Evolutionary conservation across 2,797 vertebrate genomes (phyloP), one percentile per base, ranked within the genome.

Genomic region (Zenarchopterus dispar): DNA sequence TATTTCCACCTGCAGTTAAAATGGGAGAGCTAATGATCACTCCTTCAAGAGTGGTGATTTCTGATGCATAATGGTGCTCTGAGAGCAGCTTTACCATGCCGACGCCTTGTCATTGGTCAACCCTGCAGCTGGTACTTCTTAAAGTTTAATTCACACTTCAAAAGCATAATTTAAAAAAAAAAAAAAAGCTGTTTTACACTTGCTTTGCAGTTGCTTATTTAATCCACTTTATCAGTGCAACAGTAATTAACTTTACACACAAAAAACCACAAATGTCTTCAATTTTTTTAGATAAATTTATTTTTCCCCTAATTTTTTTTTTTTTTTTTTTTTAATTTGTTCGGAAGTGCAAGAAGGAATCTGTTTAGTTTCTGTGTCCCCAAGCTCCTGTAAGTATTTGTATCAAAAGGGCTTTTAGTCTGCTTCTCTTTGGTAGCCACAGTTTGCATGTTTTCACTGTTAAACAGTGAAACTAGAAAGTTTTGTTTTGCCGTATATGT

Each of bases 401-500:
- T 46, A 42, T 0, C 22, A 36, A 63, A 68, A 39, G 53, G 58
- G 56, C 44, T 42, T 16, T 72, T 55, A 16, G 13, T 54, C 50
- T 66, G 19, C 56, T 66, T 45, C 0, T 70, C 23, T 49, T 67
- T 49, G 64, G 69, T 64, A 64, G 49, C 49, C 56, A 41, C 19
- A 52, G 51, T 64, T 46, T 74, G 62, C n/a, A 31, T 75, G 19
- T 39, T 39, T 39, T 39, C 36, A 39, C 36, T 15, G 36, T 39
- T 39, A 39, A 39, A 39, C 36, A 39, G 36, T 39, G 13, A 67
- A 60, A 48, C 21, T 28, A 36, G 41, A 49, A 55, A 5, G 17
- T 50, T 70, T 78, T 83, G 50, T 62, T 80, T 84, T 71, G 21
- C 48, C 13, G 73, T 81, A 83, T 73, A 13, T 71, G 69, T 77